These are phyloP conservation scores for Hapalemur alaotrensis DNA, from an alignment of 2,797 vertebrate species.

Conservation along the genomic window DNA sequence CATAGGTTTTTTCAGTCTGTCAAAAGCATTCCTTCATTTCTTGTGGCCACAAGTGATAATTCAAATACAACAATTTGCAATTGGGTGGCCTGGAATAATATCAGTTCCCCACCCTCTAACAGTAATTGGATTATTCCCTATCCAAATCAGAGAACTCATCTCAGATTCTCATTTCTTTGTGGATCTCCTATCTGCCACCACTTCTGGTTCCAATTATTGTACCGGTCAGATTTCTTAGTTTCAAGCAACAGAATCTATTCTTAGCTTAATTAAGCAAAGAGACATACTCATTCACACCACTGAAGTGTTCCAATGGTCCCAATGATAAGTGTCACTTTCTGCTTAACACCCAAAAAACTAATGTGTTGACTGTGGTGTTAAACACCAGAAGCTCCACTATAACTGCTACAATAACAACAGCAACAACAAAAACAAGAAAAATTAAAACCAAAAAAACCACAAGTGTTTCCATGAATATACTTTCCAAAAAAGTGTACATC, in stretches of 20 bases:
- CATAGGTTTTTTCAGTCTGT: background rate
- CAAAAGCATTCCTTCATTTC: background rate
- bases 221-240: background rate
- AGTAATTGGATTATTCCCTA: background rate
- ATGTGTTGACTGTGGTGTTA: background rate
- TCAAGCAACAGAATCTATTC: background rate
- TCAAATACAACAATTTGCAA: background rate
- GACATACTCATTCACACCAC: background rate
- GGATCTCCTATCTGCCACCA: background rate
- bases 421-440: background rate
- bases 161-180: background rate
- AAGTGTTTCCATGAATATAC: background rate
- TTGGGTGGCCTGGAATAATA: background rate
- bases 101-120: background rate
- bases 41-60: background rate
- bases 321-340: background rate
- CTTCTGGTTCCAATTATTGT: background rate
- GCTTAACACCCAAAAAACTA: background rate
- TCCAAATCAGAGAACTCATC: background rate
- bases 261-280: background rate
- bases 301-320: background rate
- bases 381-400: background rate
- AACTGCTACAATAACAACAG: background rate
- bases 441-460: background rate
- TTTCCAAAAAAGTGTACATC: background rate